These are phyloP conservation scores for Leptinotarsa lineolata DNA, from an alignment of 1,140 invertebrate species.

Conservation along the genomic window DNA sequence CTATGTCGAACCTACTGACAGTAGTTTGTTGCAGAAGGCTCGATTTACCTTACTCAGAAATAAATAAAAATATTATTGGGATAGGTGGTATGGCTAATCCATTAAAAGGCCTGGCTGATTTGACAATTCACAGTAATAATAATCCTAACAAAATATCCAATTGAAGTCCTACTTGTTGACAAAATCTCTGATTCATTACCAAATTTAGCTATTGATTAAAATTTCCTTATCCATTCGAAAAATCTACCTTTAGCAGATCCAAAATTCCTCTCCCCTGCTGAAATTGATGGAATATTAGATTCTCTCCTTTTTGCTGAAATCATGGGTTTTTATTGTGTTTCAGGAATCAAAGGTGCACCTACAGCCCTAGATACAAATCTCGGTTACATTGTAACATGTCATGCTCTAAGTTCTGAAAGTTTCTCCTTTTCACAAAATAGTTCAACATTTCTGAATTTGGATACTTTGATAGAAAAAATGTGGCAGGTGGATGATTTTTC, in stretches of 20 bases:
- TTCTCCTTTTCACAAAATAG: too few species aligned
- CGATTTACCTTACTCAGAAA: not conserved
- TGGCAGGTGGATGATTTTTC: too few species aligned
- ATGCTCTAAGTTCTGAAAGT: not conserved
- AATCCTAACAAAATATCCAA: slow-evolving; percentile 1
- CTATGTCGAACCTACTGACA: not conserved
- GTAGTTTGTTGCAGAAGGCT: not conserved
- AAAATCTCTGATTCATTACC: not conserved
- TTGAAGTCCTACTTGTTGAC: not conserved
- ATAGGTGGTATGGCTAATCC: too few species aligned
- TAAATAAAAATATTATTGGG: not conserved
- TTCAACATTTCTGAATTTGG: too few species aligned
- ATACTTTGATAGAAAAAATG: too few species aligned
- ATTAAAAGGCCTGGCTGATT: too few species aligned
- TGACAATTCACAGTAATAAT: too few species aligned
- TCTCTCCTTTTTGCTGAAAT: not conserved
- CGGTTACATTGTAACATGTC: not conserved
- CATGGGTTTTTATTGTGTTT: not conserved
- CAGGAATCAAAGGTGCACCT: not conserved
- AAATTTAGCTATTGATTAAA: not conserved
- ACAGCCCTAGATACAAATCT: not conserved
- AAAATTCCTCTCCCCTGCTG: not conserved
- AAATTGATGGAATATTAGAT: not conserved
- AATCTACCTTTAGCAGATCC: not conserved
- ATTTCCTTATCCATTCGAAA: not conserved